Conservation (phyloP, 2,797 vertebrate genomes). For the Anguilla megastoma region DNA sequence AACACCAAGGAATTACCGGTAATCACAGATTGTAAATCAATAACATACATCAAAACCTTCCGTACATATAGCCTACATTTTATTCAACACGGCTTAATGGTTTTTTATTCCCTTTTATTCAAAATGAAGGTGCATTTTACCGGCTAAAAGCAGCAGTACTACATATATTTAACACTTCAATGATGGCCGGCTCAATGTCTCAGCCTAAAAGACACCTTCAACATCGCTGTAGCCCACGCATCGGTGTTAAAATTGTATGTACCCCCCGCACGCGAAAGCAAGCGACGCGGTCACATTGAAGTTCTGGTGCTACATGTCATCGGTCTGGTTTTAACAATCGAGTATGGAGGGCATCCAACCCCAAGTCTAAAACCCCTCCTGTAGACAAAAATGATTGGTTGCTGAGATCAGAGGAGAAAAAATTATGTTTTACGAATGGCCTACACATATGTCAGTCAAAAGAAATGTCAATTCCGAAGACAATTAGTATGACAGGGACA, state of each 20-base stretch:
- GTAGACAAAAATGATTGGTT: constrained; percentile 73
- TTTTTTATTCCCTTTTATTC: not conserved
- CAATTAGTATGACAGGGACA: constrained; percentile 28
- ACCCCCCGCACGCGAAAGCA: not conserved
- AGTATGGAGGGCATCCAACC: not conserved
- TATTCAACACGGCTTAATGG: not conserved
- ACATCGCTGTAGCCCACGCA: not conserved
- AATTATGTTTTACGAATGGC: constrained; percentile 63
- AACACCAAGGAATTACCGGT: not conserved
- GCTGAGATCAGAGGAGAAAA: constrained; percentile 53
- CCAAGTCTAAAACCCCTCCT: constrained; percentile 66
- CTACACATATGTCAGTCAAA: constrained; percentile 69
- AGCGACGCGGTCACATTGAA: not conserved
- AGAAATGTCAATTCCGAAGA: constrained; percentile 62
- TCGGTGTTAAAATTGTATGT: constrained; percentile 5
- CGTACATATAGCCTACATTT: not conserved
- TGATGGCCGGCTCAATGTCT: not conserved
- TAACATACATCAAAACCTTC: constrained; percentile 5
- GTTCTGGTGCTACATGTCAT: not conserved
- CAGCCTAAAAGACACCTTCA: not conserved
- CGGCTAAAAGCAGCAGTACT: not conserved
- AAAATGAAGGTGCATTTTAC: not conserved
- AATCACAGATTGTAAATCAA: not conserved
- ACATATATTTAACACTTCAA: not conserved
- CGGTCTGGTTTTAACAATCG: not conserved